Evolutionary conservation across 1,140 invertebrate species (phyloP).

Genomic region (Drosophila arizonae): DNA sequence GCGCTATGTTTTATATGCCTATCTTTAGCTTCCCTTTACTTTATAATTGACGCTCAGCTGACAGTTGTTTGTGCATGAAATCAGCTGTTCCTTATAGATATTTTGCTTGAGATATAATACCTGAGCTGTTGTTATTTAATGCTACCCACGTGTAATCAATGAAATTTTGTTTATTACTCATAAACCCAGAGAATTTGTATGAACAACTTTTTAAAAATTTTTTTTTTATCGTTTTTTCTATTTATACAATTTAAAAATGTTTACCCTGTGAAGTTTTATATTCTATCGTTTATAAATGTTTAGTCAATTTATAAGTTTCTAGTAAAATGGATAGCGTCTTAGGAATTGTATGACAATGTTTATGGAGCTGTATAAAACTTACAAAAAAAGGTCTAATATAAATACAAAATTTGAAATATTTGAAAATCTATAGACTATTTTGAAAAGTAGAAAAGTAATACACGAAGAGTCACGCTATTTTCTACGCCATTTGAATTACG

Average conservation of each 20-base stretch:
- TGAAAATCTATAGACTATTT: too few species aligned
- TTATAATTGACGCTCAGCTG: neutral
- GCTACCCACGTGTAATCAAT: constrained; percentile 22
- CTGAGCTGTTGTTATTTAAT: neutral
- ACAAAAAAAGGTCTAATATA: too few species aligned
- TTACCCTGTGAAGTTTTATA: too few species aligned
- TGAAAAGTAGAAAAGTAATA: too few species aligned
- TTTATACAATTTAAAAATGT: too few species aligned
- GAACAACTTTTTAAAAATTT: constrained; percentile 32
- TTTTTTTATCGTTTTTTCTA: neutral
- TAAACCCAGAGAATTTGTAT: constrained; percentile 47
- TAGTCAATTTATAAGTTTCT: too few species aligned
- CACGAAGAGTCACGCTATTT: too few species aligned
- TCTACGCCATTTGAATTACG: constrained; percentile 1
- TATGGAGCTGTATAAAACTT: neutral
- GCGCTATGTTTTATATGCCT: constrained; percentile 61
- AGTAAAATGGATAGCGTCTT: too few species aligned
- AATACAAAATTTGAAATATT: too few species aligned
- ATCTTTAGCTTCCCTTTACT: constrained; percentile 32
- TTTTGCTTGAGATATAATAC: neutral
- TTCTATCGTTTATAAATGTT: too few species aligned
- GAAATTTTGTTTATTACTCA: constrained; percentile 18
- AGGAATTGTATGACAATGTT: too few species aligned
- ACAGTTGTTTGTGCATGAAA: constrained; percentile 27
- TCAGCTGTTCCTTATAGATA: constrained; percentile 18